Percentiles rank a stretch among this genome's conserved stretches.
These are phyloP conservation scores for Dolichopus griseipennis DNA, from an alignment of 2,888 invertebrate genomes.

Conservation along the genomic window DNA sequence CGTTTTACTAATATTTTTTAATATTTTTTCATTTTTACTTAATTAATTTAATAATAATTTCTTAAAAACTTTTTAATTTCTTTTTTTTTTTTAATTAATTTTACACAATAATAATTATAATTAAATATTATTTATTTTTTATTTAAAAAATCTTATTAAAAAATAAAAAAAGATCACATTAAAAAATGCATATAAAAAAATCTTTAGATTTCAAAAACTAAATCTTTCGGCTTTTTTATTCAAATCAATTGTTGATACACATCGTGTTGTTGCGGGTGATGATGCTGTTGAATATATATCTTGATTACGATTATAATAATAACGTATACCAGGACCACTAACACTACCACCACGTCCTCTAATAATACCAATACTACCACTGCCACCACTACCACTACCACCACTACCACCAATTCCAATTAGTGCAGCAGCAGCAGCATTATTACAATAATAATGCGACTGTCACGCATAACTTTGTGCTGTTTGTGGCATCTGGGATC, in stretches of 20 bases:
- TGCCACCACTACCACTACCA: too few relatives aligned
- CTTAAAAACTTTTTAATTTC: too few relatives aligned
- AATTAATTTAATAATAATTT: too few relatives aligned
- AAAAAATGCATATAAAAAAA: background rate
- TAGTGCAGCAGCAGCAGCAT: too few relatives aligned
- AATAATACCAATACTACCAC: too few relatives aligned
- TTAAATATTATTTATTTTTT: background rate
- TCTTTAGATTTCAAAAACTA: constrained; percentile 9
- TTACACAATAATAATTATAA: too few relatives aligned
- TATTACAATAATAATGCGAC: constrained; percentile 20
- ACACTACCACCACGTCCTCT: too few relatives aligned
- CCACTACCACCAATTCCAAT: too few relatives aligned
- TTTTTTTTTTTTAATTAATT: too few relatives aligned
- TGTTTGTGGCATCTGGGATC: constrained; percentile 35
- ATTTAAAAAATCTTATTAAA: background rate
- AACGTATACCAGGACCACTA: too few relatives aligned
- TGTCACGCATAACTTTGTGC: constrained; percentile 55
- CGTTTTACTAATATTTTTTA: too few relatives aligned
- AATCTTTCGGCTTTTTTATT: constrained; percentile 8
- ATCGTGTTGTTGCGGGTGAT: background rate
- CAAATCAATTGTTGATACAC: background rate
- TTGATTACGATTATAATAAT: background rate
- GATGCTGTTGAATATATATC: background rate
- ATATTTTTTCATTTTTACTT: too few relatives aligned
- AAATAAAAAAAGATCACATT: background rate